phyloP scores from a whole-genome alignment of 2,888 invertebrate genomes.

The Hemicrepidius hirtus region DNA sequence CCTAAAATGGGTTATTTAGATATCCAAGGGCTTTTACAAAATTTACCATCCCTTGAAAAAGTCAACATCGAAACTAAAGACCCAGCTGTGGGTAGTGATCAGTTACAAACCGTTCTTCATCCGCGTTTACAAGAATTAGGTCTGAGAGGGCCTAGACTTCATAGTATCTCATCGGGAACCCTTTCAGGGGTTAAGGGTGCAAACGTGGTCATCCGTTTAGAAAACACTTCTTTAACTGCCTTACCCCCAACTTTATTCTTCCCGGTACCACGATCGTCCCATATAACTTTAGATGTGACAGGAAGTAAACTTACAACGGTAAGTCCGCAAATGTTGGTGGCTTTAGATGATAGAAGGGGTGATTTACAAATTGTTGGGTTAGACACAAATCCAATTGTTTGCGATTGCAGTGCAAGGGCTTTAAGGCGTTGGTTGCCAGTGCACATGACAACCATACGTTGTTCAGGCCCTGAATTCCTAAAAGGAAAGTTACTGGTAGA shows the following conservation, averaged over 20 bases:
- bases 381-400: conserved; percentile 86
- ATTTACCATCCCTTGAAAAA: conserved; percentile 82
- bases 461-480: conserved; percentile 82
- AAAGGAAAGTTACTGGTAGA: conserved; percentile 81
- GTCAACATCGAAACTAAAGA: conserved; percentile 93
- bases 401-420: conserved; percentile 89
- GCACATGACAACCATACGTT: conserved; percentile 76
- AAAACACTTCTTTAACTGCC: conserved; percentile 86
- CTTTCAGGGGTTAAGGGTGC: conserved; percentile 87
- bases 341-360: conserved; percentile 87
- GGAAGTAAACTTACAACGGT: conserved; percentile 86
- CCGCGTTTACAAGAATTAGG: conserved; percentile 85
- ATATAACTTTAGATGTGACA: conserved; percentile 84
- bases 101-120: conserved; percentile 85
- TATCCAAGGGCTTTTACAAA: conserved; percentile 87
- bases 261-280: conserved; percentile 90
- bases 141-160: conserved; percentile 83
- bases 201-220: conserved; percentile 82
- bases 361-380: conserved; percentile 85
- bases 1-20: conserved; percentile 90
- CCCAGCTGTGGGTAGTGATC: conserved; percentile 85
- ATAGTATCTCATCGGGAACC: conserved; percentile 87
- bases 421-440: conserved; percentile 86
- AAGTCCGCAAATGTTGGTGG: conserved; percentile 85
- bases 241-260: conserved; percentile 90